phyloP scores from a whole-genome alignment of 1,140 invertebrate genomes.

The Cyrtorhinus lividipennis region DNA sequence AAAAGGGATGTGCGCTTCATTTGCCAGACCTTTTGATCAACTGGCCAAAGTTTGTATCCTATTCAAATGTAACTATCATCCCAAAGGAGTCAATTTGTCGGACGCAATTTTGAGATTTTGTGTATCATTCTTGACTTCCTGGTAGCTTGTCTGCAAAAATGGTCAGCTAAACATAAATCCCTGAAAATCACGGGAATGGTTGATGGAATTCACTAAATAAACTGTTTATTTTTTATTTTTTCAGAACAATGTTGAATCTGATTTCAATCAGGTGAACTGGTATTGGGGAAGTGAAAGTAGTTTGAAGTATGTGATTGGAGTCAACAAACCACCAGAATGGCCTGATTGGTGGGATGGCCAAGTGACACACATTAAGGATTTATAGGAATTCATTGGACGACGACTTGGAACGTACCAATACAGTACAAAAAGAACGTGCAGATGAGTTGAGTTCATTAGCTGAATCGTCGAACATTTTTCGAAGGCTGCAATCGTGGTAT shows the following conservation, averaged over 20 bases:
- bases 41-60: too few relatives aligned
- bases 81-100: too few relatives aligned
- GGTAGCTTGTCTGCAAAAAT: too few relatives aligned
- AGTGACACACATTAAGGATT: not conserved
- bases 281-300: not conserved
- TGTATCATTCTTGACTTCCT: too few relatives aligned
- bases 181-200: too few relatives aligned
- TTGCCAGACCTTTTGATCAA: too few relatives aligned
- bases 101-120: too few relatives aligned
- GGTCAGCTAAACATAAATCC: too few relatives aligned
- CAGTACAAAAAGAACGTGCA: not conserved
- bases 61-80: too few relatives aligned
- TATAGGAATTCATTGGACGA: not conserved
- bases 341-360: not conserved
- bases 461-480: constrained; percentile 2
- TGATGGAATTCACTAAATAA: too few relatives aligned
- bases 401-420: not conserved
- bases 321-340: too few relatives aligned
- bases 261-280: not conserved
- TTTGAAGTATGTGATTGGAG: not conserved
- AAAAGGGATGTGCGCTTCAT: too few relatives aligned
- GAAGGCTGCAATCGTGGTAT: constrained; percentile 5
- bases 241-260: constrained; percentile 1
- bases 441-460: not conserved
- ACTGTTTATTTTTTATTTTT: not conserved